Evolutionary conservation across 2,797 vertebrate species (phyloP).

Genomic region (Gastrophryne carolinensis): DNA sequence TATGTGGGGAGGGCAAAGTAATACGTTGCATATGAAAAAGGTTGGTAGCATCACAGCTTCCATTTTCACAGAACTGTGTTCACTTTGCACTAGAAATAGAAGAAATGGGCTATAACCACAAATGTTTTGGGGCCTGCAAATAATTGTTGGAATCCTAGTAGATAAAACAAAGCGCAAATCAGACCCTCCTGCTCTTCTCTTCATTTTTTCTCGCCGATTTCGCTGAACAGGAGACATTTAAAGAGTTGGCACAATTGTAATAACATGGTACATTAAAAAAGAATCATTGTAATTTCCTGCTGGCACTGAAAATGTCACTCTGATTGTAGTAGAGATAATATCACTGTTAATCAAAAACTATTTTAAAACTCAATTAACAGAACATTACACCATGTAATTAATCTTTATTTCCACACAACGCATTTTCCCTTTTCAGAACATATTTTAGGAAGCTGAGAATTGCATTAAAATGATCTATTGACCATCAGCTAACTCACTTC

Average conservation of each 20-base stretch:
- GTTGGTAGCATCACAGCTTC: no score
- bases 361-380: slow-evolving; percentile 78
- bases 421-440: slow-evolving; percentile 57
- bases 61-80: no score
- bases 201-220: no score
- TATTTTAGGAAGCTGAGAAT: slow-evolving; percentile 65
- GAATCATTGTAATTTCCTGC: slow-evolving; percentile 62
- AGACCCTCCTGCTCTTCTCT: no score
- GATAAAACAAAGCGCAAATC: no score
- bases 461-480: slow-evolving; percentile 72
- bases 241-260: slow-evolving; percentile 52
- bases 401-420: slow-evolving; percentile 72
- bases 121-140: no score
- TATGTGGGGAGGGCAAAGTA: no score
- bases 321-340: slow-evolving; percentile 67
- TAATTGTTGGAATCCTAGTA: no score
- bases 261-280: slow-evolving; percentile 55
- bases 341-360: slow-evolving; percentile 73
- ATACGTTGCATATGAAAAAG: no score
- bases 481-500: slow-evolving; percentile 64
- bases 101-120: no score
- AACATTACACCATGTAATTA: slow-evolving; percentile 73
- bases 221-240: slow-evolving; percentile 48
- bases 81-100: no score
- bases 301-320: slow-evolving; percentile 59